A percentile compares a stretch with the other conserved stretches of the same genome.
Evolutionary conservation across 1,140 invertebrate genomes (phyloP).

Genomic region (Thaumatotibia leucotreta): DNA sequence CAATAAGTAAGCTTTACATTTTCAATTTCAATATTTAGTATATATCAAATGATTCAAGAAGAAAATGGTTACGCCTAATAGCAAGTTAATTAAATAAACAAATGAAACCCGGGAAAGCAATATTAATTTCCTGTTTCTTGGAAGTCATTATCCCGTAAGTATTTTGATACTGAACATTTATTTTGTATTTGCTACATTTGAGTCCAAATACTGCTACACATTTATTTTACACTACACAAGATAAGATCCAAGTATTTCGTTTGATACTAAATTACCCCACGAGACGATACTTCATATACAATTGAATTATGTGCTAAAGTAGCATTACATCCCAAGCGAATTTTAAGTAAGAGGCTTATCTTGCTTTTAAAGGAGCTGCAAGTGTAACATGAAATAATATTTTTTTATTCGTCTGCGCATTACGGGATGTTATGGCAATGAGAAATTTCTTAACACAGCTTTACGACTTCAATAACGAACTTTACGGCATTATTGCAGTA

Average conservation of each 20-base stretch:
- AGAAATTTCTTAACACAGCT: slow-evolving; percentile 60
- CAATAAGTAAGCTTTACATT: too few species aligned
- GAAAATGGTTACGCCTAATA: too few species aligned
- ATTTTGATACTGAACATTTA: too few species aligned
- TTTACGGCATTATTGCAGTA: slow-evolving; percentile 54
- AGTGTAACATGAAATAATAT: slow-evolving; percentile 26
- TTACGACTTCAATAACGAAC: slow-evolving; percentile 58
- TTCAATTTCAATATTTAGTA: too few species aligned
- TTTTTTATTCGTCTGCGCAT: slow-evolving; percentile 32
- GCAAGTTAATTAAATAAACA: too few species aligned
- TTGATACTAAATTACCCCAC: background rate
- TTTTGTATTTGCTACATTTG: too few species aligned
- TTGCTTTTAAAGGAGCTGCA: slow-evolving; percentile 25
- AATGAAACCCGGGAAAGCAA: too few species aligned
- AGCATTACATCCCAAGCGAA: background rate
- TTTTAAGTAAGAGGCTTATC: slow-evolving; percentile 16
- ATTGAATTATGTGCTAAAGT: background rate
- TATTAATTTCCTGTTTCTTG: too few species aligned
- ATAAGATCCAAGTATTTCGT: background rate
- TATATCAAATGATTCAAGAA: too few species aligned
- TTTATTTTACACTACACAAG: background rate
- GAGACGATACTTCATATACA: background rate
- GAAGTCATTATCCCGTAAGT: too few species aligned
- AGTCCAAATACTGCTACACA: too few species aligned
- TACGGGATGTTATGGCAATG: slow-evolving; percentile 33